A percentile compares a stretch with the other conserved stretches of the same genome.
Evolutionary conservation across 2,113 vertebrate genomes (phyloP).

Genomic region (Mus pahari): DNA sequence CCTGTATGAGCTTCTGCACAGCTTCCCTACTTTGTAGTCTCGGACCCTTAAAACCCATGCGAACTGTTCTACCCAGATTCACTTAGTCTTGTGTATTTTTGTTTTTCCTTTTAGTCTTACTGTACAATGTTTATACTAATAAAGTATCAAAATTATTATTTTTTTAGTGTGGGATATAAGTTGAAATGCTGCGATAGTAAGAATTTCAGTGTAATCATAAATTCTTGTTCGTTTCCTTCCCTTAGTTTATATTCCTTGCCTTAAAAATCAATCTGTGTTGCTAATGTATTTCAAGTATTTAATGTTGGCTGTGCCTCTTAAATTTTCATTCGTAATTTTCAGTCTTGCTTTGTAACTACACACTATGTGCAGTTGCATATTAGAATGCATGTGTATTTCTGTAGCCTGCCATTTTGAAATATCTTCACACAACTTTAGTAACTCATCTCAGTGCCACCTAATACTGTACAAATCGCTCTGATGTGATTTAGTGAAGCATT

Average conservation of each 20-base stretch:
- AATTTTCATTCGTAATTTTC: not conserved
- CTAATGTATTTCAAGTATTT: not conserved
- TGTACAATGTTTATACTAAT: not conserved
- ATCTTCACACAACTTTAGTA: not conserved
- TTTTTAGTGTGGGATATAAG: not conserved
- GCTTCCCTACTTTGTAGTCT: not conserved
- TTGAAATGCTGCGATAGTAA: not conserved
- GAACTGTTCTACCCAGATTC: not conserved
- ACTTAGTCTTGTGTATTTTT: not conserved
- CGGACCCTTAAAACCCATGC: not conserved
- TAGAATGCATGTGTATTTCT: not conserved
- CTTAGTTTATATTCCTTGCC: not conserved
- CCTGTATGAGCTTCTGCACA: not conserved
- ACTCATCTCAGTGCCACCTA: not conserved
- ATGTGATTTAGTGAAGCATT: not conserved
- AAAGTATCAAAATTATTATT: not conserved
- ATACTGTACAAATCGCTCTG: not conserved
- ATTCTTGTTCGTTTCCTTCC: not conserved
- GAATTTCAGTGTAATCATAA: not conserved
- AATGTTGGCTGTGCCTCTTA: not conserved
- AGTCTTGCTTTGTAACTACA: not conserved
- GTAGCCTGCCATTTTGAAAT: conserved; percentile 12
- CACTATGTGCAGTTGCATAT: not conserved
- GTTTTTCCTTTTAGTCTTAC: not conserved
- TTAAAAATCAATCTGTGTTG: conserved; percentile 19